A percentile compares a stretch with the other conserved stretches of the same genome.
Conservation (phyloP, 2,888 invertebrate species). For the Aporophyla nigra region DNA sequence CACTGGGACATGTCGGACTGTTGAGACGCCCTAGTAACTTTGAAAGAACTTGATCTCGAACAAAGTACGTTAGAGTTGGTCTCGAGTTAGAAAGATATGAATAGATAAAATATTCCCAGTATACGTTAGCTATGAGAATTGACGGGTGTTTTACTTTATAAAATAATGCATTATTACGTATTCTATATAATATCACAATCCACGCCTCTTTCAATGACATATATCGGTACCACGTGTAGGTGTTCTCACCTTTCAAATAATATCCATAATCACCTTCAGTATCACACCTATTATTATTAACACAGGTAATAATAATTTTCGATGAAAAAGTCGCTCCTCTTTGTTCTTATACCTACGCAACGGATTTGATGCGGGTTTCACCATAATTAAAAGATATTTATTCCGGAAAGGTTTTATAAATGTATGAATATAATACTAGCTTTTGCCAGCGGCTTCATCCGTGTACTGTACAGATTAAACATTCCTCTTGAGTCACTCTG, state of each 20-base stretch:
- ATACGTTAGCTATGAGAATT: conserved; percentile 5
- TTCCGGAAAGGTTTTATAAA: neutral
- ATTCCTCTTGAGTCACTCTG: too few relatives aligned
- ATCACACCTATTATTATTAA: conserved; percentile 1
- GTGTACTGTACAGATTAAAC: too few relatives aligned
- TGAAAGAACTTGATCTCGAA: conserved; percentile 26
- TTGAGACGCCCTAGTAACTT: conserved; percentile 29
- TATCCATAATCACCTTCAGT: neutral
- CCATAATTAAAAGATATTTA: neutral
- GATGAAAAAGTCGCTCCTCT: neutral
- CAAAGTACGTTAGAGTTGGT: neutral
- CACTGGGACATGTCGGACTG: conserved; percentile 50
- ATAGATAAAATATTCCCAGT: neutral
- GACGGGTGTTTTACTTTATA: neutral
- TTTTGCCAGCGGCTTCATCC: too few relatives aligned
- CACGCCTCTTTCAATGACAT: neutral
- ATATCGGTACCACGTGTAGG: conserved; percentile 5
- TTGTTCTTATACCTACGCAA: too few relatives aligned
- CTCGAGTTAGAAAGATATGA: neutral
- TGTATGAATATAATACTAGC: too few relatives aligned
- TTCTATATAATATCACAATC: conserved; percentile 1
- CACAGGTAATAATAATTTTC: neutral
- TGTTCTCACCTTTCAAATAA: conserved; percentile 13
- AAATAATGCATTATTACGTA: conserved; percentile 6
- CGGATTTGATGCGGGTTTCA: neutral